Base-by-base conservation (phyloP, 2,888 invertebrate species). In the Cistogaster globosa region DNA sequence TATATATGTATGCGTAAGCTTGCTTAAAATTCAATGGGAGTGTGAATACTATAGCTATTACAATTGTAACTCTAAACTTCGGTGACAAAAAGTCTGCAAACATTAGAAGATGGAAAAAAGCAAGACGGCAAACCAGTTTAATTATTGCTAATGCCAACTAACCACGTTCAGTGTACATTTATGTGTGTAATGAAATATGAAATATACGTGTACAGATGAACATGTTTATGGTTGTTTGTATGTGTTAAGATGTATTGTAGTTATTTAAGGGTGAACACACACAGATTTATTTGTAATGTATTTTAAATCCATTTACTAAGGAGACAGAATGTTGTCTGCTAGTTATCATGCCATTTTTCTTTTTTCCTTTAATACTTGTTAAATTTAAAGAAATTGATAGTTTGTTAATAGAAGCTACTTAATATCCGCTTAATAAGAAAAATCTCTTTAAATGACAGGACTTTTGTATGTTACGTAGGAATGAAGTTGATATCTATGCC, bases 281-380 rank as follows among this genome's bases (percentile, higher is more conserved):
- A 38, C 38, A 38, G 38, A 12, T 45, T 45, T 4, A 14, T 9
- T 45, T 45, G 45, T 45, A 45, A 45, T 36, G 53, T 26, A 22
- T n/a, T 55, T 14, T 53, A 22, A 55, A 68, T 55, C 9, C 36
- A 53, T 55, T 51, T 26, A 20, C 38, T 22, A 22, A 36, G 38
- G 38, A 38, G 55, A 68, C 53, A 20, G 16, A 36, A 55, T 55
- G 1, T n/a, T 68, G 38, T 68, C 38, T 55, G 53, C 16, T 6
- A 38, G 14, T 55, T 38, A 55, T 53, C n/a, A 26, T 55, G 20
- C 42, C 0, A 1, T 14, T 53, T 67, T 14, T 18, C 32, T 5
- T 20, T 36, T 36, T 36, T 14, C 9, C 7, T 18, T 53, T 4
- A 8, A 14, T 22, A 14, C 14, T 18, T 45, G 11, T 14, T 12